Evolutionary conservation across 1,140 invertebrate genomes (phyloP), one percentile per base, ranked within the genome.

Genomic region (Cephus cinctus): DNA sequence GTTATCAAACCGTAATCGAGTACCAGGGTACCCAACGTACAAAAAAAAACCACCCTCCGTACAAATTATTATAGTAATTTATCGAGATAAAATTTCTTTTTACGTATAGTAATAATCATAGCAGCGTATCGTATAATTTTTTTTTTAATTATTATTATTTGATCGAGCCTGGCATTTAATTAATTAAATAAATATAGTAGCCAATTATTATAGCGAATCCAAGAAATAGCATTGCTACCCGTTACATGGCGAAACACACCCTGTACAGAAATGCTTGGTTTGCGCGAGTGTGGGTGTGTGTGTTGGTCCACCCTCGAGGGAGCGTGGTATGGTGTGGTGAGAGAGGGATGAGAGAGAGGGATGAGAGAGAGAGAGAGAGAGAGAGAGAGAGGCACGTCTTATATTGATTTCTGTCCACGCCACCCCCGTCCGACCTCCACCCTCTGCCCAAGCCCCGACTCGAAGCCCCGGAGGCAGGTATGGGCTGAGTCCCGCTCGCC

Each of bases 331-430:
- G 45, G 32, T 18, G 45, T 22, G 18, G 39, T n/a, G 41, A 45
- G 56, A n/a, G 51, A 57, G 52, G 52, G 52, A 50, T 47, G 42
- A 55, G 42, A 27, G 25, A n/a, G n/a, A 6, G n/a, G 25, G 25
- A n/a, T 8, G 25, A n/a, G 25, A 6, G 25, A n/a, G 25, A 27
- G n/a, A n/a, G 25, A 27, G 25, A 27, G 25, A 27, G 25, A 27
- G 25, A n/a, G 25, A 6, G 12, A 19, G 57, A 59, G 59, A 65
- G 66, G 63, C 68, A 64, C 69, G 69, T 75, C 69, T 75, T 75
- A 75, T 76, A 76, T 76, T 75, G 73, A 76, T 76, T 75, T 75
- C 74, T 75, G 73, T 75, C 74, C 71, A 70, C 62, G 65, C 56
- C 67, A 67, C 52, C 66, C 61, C 63, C 63, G 56, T 52, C 56